Conservation (phyloP, 2,888 invertebrate species). For the Platycheirus albimanus region DNA sequence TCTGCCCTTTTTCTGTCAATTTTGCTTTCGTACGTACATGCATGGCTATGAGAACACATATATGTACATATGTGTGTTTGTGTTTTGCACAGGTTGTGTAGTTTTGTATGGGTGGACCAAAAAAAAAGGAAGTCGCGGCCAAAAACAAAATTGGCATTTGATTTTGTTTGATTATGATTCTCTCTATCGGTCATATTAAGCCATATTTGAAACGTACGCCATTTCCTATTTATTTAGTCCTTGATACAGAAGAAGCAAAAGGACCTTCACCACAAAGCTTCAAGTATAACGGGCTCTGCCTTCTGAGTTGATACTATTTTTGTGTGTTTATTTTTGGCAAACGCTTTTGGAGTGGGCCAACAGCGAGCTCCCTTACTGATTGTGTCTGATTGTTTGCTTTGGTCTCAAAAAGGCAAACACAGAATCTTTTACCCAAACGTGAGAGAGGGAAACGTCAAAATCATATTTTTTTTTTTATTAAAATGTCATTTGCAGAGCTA, state of each 20-base stretch:
- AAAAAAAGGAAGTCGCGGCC: conserved; percentile 41
- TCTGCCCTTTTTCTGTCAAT: conserved; percentile 62
- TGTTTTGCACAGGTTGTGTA: conserved; percentile 1
- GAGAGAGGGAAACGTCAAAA: conserved; percentile 26
- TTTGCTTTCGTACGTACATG: conserved; percentile 40
- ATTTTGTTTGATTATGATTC: conserved; percentile 73
- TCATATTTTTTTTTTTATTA: conserved; percentile 71
- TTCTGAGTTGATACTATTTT: conserved; percentile 39
- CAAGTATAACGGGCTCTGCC: conserved; percentile 25
- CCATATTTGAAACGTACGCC: conserved; percentile 52
- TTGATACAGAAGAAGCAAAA: conserved; percentile 40
- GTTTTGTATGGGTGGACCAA: conserved; percentile 29
- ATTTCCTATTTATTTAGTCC: conserved; percentile 72
- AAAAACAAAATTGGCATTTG: conserved; percentile 71
- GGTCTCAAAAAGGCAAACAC: conserved; percentile 54
- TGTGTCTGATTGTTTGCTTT: conserved; percentile 66
- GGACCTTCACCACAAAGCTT: conserved; percentile 21
- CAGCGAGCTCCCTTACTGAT: conserved; percentile 34
- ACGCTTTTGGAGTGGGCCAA: conserved; percentile 7
- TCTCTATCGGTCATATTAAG: conserved; percentile 68
- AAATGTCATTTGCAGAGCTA: conserved; percentile 68
- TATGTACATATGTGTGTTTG: conserved; percentile 4
- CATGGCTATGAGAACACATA: no score
- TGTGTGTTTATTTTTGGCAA: conserved; percentile 56
- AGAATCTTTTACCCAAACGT: conserved; percentile 18